A percentile compares a stretch with the other conserved stretches of the same genome.
Conservation (phyloP, 2,888 invertebrate genomes). For the Thelaira solivaga region DNA sequence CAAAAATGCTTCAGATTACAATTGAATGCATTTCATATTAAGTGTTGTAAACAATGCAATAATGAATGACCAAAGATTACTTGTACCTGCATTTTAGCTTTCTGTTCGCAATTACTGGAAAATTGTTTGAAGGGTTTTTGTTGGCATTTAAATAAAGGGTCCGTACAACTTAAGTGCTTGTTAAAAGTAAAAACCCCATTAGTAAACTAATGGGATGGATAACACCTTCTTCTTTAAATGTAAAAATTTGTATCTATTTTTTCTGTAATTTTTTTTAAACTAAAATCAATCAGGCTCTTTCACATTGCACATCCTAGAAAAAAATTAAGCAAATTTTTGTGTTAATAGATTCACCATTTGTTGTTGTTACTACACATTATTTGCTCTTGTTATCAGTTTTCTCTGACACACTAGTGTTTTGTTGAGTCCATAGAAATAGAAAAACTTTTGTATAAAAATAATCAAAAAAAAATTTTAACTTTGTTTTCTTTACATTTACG, state of each 20-base stretch:
- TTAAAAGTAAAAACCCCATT: no score
- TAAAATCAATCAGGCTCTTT: no score
- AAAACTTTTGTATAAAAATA: conserved; percentile 41
- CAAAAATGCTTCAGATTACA: conserved; percentile 11
- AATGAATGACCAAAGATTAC: not conserved
- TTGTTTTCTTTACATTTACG: not conserved
- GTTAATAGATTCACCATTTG: conserved; percentile 27
- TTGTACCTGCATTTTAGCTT: not conserved
- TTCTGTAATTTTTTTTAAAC: no score
- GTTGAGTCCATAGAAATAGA: conserved; percentile 11
- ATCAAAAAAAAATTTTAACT: conserved; percentile 29
- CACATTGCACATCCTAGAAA: no score
- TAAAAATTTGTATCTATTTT: no score
- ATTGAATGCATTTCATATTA: conserved; percentile 21
- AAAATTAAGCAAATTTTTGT: no score
- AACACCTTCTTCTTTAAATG: no score
- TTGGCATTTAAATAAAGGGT: no score
- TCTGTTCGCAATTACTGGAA: no score
- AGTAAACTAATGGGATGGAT: no score
- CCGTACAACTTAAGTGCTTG: no score
- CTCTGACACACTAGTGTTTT: not conserved
- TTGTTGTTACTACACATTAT: not conserved
- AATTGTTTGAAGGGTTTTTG: no score
- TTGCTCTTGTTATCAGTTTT: not conserved
- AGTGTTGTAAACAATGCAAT: not conserved